Conservation (phyloP, 2,888 invertebrate species). For the Antitype chi region DNA sequence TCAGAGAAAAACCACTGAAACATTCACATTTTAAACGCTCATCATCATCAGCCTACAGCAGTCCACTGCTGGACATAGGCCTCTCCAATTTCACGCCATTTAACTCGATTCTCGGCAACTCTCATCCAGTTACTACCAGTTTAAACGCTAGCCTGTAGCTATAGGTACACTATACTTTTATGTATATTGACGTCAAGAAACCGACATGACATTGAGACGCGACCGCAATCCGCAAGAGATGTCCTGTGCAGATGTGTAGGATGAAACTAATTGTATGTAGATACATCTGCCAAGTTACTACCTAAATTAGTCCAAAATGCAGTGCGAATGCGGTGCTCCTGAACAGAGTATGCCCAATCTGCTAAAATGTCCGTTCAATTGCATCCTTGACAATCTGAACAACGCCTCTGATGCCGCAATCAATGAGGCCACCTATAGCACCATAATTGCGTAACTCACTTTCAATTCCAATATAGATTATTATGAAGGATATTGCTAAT, state of each 20-base stretch:
- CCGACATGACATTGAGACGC: conserved; percentile 9
- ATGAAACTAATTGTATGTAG: neutral
- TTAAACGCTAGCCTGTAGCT: neutral
- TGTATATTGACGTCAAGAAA: conserved; percentile 7
- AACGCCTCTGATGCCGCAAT: too few species aligned
- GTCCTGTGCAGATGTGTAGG: conserved; percentile 9
- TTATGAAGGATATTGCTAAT: too few species aligned
- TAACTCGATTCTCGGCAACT: too few species aligned
- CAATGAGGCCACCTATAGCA: too few species aligned
- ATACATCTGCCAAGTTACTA: conserved; percentile 1
- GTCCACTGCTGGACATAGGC: too few species aligned
- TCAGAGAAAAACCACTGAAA: neutral
- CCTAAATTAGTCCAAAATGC: neutral
- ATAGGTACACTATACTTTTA: neutral
- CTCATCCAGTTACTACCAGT: too few species aligned
- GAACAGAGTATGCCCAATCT: neutral
- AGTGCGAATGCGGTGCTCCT: neutral
- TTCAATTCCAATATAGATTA: too few species aligned
- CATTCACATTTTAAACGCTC: conserved; percentile 8
- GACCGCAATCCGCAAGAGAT: conserved; percentile 29
- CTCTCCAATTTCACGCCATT: too few species aligned
- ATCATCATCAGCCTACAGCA: too few species aligned
- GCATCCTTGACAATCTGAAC: too few species aligned
- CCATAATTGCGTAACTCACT: too few species aligned
- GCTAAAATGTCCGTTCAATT: too few species aligned